Base-by-base conservation (phyloP, 23 tunicate species). In the Diplosoma virens region DNA sequence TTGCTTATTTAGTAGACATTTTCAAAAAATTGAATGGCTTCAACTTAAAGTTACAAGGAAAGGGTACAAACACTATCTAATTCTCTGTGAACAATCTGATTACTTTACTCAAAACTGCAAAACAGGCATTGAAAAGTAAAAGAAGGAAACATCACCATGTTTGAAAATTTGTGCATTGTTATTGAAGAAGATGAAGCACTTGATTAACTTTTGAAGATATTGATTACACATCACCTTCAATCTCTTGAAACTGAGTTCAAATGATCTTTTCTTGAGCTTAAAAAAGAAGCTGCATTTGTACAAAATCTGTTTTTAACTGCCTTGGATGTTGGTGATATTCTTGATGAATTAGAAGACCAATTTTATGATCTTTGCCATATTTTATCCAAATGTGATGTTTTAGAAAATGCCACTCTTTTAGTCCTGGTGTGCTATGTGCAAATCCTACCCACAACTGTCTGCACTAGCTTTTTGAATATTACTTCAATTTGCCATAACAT, bases 181-280 rank as follows among this genome's bases (percentile, higher is more conserved):
- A n/a, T 58, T 58, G 65, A 58, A 41, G 11, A 58, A 66, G 48
- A 17, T 28, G 25, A 20, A 17, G 45, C 5, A 25, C 72, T 66
- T 50, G 47, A 29, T 25, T 7, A 26, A 66, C 72, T 7, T 25
- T 7, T 66, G 11, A 66, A 66, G 72, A 26, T 7, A 24, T 26
- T 16, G 47, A 66, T 66, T 58, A 18, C 66, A 24, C 66, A 58
- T 14, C 75, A 35, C 21, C 59, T 68, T 33, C 75, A 68, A 68
- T 52, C 67, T 4, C 34, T 73, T 52, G 79, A 73, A 73, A 73
- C 6, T 47, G 79, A 73, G 33, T 73, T 73, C 34, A 31, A 73
- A 50, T 7, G 22, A 11, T 73, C 24, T 52, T 73, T 73, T 52
- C 79, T 36, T 28, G 79, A 16, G 32, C 79, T 73, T 31, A 25